Conservation (phyloP, 2,888 invertebrate genomes). For the Protonemura montana region DNA sequence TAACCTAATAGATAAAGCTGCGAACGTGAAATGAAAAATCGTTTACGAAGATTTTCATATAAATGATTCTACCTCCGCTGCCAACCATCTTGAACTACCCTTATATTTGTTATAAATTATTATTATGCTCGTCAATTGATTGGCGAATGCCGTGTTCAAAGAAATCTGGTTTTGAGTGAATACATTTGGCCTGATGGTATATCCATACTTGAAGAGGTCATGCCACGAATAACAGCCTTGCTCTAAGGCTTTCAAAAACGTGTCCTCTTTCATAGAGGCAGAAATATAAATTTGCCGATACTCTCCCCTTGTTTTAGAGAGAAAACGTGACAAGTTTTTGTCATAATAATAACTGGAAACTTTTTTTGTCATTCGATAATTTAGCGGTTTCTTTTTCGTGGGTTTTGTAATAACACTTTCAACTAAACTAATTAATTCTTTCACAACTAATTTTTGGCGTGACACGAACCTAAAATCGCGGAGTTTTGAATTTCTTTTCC, state of each 20-base stretch:
- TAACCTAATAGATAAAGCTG: not conserved
- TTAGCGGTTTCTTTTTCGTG: not conserved
- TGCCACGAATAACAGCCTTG: not conserved
- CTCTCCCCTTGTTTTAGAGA: not conserved
- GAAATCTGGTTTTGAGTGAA: conserved; percentile 16
- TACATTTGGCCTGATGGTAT: conserved; percentile 2
- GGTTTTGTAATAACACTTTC: not conserved
- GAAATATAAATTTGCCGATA: not conserved
- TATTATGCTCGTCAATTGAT: conserved; percentile 16
- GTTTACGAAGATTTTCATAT: not conserved
- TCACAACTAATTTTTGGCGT: too few species aligned
- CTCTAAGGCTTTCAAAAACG: not conserved
- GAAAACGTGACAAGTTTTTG: not conserved
- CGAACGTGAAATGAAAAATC: not conserved
- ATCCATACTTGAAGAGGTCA: conserved; percentile 13
- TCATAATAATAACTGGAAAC: not conserved
- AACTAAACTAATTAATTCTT: too few species aligned
- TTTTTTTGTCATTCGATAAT: not conserved
- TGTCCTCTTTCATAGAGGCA: not conserved
- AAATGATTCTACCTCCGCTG: not conserved
- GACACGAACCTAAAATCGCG: too few species aligned
- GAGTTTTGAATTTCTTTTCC: too few species aligned
- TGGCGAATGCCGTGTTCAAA: conserved; percentile 17
- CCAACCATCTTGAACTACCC: not conserved
- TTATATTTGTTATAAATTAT: not conserved